Evolutionary conservation across 2,113 vertebrate genomes (phyloP).

Genomic region (Mus spicilegus): DNA sequence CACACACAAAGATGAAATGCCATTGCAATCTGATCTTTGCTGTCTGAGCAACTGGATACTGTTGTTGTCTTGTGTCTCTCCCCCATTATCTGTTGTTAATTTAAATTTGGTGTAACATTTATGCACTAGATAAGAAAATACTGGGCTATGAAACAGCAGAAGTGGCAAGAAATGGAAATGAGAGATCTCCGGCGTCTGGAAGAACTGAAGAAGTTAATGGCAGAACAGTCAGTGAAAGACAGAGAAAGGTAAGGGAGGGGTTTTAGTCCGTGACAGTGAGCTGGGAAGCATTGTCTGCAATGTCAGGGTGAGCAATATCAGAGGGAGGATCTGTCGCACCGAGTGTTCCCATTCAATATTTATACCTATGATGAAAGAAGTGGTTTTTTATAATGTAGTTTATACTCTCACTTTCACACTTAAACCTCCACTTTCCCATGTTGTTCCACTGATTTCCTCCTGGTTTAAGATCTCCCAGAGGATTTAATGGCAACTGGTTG

Average conservation of each 20-base stretch:
- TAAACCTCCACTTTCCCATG: conserved; percentile 41
- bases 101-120: conserved; percentile 73
- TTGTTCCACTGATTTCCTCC: conserved; percentile 21
- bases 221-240: conserved; percentile 92
- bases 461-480: conserved; percentile 50
- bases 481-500: conserved; percentile 23
- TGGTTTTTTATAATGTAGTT: conserved; percentile 46
- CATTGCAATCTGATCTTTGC: conserved; percentile 60
- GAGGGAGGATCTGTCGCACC: neutral
- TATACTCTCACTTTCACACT: conserved; percentile 48
- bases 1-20: neutral
- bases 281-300: neutral
- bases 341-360: conserved; percentile 50
- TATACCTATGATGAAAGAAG: conserved; percentile 40
- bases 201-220: conserved; percentile 90
- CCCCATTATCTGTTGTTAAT: conserved; percentile 58
- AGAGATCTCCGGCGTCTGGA: conserved; percentile 88
- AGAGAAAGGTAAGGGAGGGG: conserved; percentile 89
- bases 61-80: neutral
- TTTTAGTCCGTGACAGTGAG: conserved; percentile 23
- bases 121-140: conserved; percentile 91
- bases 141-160: conserved; percentile 89
- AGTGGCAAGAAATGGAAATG: conserved; percentile 88
- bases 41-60: conserved; percentile 42
- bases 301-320: conserved; percentile 30